Percentiles rank a stretch among this genome's conserved stretches.
These are phyloP conservation scores for Watsonalla binaria DNA, from an alignment of 2,888 invertebrate species.

Conservation along the genomic window DNA sequence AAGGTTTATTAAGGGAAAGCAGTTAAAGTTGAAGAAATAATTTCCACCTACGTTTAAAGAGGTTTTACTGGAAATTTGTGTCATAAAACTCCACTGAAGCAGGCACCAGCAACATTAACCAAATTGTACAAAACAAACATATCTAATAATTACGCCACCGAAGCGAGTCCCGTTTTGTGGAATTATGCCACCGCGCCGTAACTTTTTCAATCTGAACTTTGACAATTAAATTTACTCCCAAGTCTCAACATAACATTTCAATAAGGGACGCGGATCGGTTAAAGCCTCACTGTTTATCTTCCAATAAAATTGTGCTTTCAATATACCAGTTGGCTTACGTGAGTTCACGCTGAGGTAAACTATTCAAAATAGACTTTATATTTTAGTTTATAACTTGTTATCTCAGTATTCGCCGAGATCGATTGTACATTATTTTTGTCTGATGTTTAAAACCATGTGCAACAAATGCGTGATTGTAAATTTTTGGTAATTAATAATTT, in stretches of 20 bases:
- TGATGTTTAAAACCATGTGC: no score
- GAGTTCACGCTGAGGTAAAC: background rate
- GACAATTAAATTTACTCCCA: slow-evolving; percentile 72
- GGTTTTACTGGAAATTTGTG: slow-evolving; percentile 43
- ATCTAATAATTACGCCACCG: slow-evolving; percentile 63
- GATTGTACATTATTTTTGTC: no score
- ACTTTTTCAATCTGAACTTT: slow-evolving; percentile 77
- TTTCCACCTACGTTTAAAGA: slow-evolving; percentile 50
- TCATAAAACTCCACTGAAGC: slow-evolving; percentile 45
- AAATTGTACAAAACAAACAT: slow-evolving; percentile 70
- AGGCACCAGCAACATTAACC: slow-evolving; percentile 54
- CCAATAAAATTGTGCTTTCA: slow-evolving; percentile 10
- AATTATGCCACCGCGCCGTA: slow-evolving; percentile 66
- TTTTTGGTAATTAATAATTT: no score
- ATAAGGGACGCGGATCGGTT: slow-evolving; percentile 54
- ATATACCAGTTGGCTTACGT: background rate
- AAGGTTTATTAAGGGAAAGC: slow-evolving; percentile 35
- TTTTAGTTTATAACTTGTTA: no score
- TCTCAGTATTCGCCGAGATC: no score
- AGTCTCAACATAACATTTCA: slow-evolving; percentile 67
- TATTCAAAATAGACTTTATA: slow-evolving; percentile 3
- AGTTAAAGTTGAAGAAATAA: slow-evolving; percentile 54
- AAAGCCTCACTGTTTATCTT: slow-evolving; percentile 30
- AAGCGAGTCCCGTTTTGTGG: slow-evolving; percentile 51
- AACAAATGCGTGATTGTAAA: no score